Evolutionary conservation across 2,113 vertebrate genomes (phyloP), one percentile per base, ranked within the genome.

Genomic region (Dermatemys mawii): DNA sequence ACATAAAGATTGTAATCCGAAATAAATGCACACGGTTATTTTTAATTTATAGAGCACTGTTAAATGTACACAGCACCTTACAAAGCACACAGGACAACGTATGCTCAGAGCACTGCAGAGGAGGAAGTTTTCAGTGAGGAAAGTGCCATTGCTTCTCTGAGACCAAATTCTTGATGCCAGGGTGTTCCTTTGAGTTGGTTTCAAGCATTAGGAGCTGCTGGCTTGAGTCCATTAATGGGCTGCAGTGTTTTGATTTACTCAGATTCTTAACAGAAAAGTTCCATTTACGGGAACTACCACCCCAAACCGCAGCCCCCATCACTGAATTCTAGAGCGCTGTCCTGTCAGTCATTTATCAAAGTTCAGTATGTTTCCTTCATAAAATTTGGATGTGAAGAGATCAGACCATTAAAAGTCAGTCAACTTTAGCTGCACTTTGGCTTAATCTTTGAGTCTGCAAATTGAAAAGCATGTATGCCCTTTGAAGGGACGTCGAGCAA

Each of bases 21-120:
- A 96, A 92, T 81, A 83, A 90, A 87, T 13, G 13, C 21, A 26
- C 2, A 0, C 17, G n/a, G 78, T 54, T 26, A 76, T 24, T 92
- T 90, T 86, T 81, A 78, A 84, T 86, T 86, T 78, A 84, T 2
- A 75, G 76, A 91, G n/a, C 46, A n/a, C 53, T 88, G 53, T 21
- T 88, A 84, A 88, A 12, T 87, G 70, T 6, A 81, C 75, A 78
- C 32, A 94, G 79, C 41, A 84, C 53, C 88, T 83, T 90, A 93
- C 48, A 87, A 88, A 83, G 60, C 50, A 21, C 0, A 0, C 7
- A 55, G 16, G 53, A 83, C 82, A 95, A 84, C 1, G 78, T 81
- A 63, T 26, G 81, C 79, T 57, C 81, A 12, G 57, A 80, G 67
- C 49, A 48, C 48, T 76, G 46, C 55, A 75, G n/a, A 3, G 73